These are phyloP conservation scores for Brenthis daphne DNA, from an alignment of 2,888 invertebrate genomes.

Conservation along the genomic window DNA sequence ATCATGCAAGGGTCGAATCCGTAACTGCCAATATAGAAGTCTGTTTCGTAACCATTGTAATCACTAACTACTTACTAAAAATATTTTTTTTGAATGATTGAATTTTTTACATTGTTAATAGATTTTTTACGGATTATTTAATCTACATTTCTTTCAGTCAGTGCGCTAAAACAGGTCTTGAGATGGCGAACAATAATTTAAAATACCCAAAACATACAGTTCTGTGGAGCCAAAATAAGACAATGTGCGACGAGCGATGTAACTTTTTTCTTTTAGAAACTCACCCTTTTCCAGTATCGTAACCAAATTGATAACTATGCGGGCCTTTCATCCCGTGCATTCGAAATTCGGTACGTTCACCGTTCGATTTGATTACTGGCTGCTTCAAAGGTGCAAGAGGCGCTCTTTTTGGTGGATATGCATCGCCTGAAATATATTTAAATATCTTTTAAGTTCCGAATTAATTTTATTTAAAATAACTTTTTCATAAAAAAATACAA, in stretches of 20 bases:
- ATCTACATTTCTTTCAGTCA: not conserved
- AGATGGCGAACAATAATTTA: no score
- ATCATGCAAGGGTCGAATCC: no score
- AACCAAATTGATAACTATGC: conserved; percentile 91
- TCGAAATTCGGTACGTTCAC: conserved; percentile 87
- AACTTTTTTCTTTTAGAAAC: conserved; percentile 21
- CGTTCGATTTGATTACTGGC: conserved; percentile 56
- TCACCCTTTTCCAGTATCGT: conserved; percentile 92
- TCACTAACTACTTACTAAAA: not conserved
- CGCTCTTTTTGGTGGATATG: conserved; percentile 53
- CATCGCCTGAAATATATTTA: conserved; percentile 51
- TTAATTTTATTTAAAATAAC: no score
- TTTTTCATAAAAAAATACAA: no score
- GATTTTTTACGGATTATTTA: no score
- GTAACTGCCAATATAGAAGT: no score
- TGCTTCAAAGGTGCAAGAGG: conserved; percentile 47
- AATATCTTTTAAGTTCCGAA: not conserved
- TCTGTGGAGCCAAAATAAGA: no score
- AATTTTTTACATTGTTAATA: no score
- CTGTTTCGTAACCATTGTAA: no score
- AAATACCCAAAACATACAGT: no score
- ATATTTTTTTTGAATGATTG: no score
- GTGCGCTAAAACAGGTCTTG: no score
- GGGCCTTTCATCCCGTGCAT: conserved; percentile 92
- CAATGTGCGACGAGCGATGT: not conserved